These are phyloP conservation scores for Indri indri DNA, from an alignment of 2,113 vertebrate genomes.

Conservation along the genomic window DNA sequence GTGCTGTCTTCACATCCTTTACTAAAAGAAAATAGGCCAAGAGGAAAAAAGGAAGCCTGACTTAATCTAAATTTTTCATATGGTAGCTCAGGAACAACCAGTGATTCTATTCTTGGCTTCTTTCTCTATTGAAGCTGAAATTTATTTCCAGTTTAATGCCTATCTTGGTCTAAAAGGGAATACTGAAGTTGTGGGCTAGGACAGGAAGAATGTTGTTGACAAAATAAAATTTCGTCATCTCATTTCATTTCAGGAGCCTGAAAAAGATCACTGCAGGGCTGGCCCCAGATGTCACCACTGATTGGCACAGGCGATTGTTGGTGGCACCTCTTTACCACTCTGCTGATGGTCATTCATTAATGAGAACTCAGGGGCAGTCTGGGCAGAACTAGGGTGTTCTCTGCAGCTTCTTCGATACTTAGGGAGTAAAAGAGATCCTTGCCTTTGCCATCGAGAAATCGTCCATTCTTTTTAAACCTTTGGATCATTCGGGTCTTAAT, in stretches of 20 bases:
- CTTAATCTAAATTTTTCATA: conserved; percentile 70
- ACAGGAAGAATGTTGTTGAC: neutral
- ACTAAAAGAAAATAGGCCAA: conserved; percentile 71
- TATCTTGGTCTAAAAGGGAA: conserved; percentile 41
- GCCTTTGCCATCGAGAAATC: neutral
- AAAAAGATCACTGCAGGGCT: neutral
- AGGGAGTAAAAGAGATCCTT: neutral
- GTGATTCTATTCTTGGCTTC: conserved; percentile 55
- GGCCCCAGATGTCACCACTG: neutral
- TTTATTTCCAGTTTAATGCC: conserved; percentile 54
- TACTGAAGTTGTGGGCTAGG: neutral
- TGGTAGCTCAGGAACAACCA: conserved; percentile 55
- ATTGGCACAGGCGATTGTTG: neutral
- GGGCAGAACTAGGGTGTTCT: neutral
- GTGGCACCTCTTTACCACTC: neutral
- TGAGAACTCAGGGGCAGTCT: neutral
- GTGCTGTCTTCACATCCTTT: conserved; percentile 41
- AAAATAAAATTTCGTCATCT: conserved; percentile 31
- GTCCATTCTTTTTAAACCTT: conserved; percentile 4
- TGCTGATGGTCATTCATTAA: neutral
- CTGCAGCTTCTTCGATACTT: neutral
- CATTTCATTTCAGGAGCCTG: neutral
- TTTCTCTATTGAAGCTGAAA: conserved; percentile 33
- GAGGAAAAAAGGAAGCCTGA: conserved; percentile 42
- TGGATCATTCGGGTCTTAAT: neutral